Evolutionary conservation across 2,888 invertebrate genomes (phyloP).

Genomic region (Dasypogon diadema): DNA sequence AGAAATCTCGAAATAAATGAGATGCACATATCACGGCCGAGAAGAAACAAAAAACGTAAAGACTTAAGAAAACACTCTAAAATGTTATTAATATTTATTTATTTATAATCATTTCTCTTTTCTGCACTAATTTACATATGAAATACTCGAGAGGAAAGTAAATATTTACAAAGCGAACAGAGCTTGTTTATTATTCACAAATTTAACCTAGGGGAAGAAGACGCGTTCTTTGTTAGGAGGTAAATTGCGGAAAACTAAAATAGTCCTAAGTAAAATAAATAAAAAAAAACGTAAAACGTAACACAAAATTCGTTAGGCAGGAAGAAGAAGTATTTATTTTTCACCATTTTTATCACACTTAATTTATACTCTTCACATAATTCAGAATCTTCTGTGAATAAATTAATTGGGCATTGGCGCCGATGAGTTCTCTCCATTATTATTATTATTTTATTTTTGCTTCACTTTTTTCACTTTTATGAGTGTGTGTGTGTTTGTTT

Average conservation of each 20-base stretch:
- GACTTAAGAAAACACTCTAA: not conserved
- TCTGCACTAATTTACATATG: constrained; percentile 10
- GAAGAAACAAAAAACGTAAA: not conserved
- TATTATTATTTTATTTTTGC: not conserved
- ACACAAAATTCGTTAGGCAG: constrained; percentile 10
- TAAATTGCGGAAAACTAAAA: not conserved
- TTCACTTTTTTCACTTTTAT: too few species aligned
- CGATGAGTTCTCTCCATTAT: not conserved
- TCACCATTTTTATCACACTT: constrained; percentile 21
- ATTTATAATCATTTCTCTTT: constrained; percentile 10
- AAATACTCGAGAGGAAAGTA: not conserved
- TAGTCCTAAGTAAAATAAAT: constrained; percentile 9
- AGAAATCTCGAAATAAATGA: too few species aligned
- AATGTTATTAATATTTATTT: constrained; percentile 7
- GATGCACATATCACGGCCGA: too few species aligned
- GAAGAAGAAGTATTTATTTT: not conserved
- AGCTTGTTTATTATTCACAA: constrained; percentile 8
- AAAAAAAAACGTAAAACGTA: not conserved
- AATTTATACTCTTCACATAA: not conserved
- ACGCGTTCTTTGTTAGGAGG: not conserved
- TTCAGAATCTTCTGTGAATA: not conserved
- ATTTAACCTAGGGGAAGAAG: not conserved
- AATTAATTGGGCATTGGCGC: not conserved
- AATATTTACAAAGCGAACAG: constrained; percentile 16
- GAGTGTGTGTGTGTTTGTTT: too few species aligned